Base-by-base conservation (phyloP, 2,888 invertebrate species). In the Chymomyza fuscimana region DNA sequence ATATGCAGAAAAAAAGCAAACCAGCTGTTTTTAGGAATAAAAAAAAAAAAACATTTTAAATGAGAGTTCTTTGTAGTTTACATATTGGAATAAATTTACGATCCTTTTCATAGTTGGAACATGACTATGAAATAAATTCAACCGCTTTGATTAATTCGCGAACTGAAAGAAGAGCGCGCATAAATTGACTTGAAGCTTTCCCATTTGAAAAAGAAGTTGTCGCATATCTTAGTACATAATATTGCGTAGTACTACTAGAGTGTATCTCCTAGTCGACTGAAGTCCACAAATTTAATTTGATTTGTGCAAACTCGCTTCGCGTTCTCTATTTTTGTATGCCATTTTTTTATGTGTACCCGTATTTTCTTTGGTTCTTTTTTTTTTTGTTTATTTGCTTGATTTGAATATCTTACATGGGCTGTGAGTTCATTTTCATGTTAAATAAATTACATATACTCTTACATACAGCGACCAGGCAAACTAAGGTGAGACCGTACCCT, bases 371-470 rank as follows among this genome's bases (percentile, higher is more conserved):
- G 32, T 36, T 63, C 10, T 36, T 15, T 22, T 67, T 52, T 56
- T 36, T 56, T 29, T 22, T 15, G 4, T 63, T 72, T 19, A 7
- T 63, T 36, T 65, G 64, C 64, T 16, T 58, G 60, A 70, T 73
- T 67, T 67, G 62, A 62, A 65, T 69, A 69, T 70, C 59, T 67
- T 19, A 54, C 50, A 25, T 22, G 36, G 9, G 62, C 54, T 46
- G 54, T 22, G 69, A 73, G 66, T 76, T 70, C 76, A 69, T 77
- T 73, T 76, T 62, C 67, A 74, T 77, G 69, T 69, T 76, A 72
- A 67, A 77, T 72, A 74, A 72, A 77, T 77, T 74, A 67, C 71
- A 71, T 64, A 54, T 61, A 32, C 54, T 56, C 16, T 51, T 3
- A 46, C 40, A 12, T 12, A 12, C 40, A 46, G 40, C 40, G 40